Percentiles rank a stretch among this genome's conserved stretches.
Conservation (phyloP, 2,888 invertebrate genomes). For the Beris chalybata region DNA sequence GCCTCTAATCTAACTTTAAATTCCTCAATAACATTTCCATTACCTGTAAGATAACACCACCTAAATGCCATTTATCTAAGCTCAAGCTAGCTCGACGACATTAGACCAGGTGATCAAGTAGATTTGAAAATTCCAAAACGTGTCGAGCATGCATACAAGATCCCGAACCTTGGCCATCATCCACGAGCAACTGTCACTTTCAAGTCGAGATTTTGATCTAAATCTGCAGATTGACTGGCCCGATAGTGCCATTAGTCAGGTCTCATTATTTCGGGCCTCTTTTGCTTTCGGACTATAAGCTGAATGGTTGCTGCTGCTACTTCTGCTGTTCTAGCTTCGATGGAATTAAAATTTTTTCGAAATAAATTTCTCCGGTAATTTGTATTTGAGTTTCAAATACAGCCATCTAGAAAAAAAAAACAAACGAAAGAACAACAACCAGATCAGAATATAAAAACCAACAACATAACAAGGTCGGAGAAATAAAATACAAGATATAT, state of each 20-base stretch:
- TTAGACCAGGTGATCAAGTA: too few relatives aligned
- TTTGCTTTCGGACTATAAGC: conserved; percentile 8
- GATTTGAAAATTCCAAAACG: too few relatives aligned
- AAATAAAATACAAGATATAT: conserved; percentile 9
- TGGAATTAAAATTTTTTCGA: conserved; percentile 28
- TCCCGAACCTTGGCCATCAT: too few relatives aligned
- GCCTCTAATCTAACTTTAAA: too few relatives aligned
- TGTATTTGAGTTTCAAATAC: conserved; percentile 19
- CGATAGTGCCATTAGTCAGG: conserved; percentile 28
- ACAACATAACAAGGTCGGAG: too few relatives aligned
- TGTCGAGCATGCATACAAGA: too few relatives aligned
- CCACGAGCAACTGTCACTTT: conserved; percentile 34
- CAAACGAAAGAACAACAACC: background rate
- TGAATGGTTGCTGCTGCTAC: conserved; percentile 7
- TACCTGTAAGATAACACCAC: too few relatives aligned
- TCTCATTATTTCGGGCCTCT: conserved; percentile 27
- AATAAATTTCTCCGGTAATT: conserved; percentile 30
- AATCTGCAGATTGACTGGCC: conserved; percentile 35
- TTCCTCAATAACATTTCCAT: too few relatives aligned
- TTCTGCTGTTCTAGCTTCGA: conserved; percentile 18
- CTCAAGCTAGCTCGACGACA: too few relatives aligned
- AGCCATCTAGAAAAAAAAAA: background rate
- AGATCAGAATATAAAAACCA: background rate
- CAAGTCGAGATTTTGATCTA: conserved; percentile 37
- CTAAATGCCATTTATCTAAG: too few relatives aligned